phyloP scores from a whole-genome alignment of 2,113 vertebrate species.

The Ptilorrhoa leucosticta region DNA sequence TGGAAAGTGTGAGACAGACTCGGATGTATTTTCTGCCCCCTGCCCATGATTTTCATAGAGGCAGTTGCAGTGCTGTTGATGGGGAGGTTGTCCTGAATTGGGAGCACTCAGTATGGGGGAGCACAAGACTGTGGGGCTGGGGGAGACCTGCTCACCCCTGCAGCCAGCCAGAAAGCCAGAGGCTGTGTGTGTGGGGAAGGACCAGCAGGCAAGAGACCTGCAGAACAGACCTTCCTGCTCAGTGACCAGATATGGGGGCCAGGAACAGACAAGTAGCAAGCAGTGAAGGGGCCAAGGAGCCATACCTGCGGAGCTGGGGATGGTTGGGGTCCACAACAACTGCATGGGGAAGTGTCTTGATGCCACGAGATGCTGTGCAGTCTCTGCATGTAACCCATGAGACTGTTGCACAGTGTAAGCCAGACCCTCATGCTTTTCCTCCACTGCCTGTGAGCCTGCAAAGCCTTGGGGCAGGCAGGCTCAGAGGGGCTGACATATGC shows the following conservation, averaged over 20 bases:
- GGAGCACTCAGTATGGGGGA: accelerated
- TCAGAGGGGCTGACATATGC: not conserved
- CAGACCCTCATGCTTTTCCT: not conserved
- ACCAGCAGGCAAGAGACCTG: not conserved
- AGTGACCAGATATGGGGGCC: not conserved
- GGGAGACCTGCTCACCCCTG: not conserved
- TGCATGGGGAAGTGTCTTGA: not conserved
- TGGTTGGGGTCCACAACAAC: accelerated
- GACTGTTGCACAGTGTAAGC: not conserved
- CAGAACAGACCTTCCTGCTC: not conserved
- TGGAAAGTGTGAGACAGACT: not conserved
- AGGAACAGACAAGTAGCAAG: not conserved
- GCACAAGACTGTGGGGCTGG: not conserved
- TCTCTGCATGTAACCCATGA: not conserved
- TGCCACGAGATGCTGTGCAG: not conserved
- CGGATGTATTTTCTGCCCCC: accelerated
- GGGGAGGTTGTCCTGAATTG: accelerated
- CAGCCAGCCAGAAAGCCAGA: not conserved
- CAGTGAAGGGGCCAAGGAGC: not conserved
- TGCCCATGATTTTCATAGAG: not conserved
- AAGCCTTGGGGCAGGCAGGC: not conserved
- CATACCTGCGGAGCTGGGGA: not conserved
- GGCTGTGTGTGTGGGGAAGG: not conserved
- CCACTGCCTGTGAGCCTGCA: not conserved
- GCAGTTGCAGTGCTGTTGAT: not conserved